phyloP scores from a whole-genome alignment of 2,888 invertebrate species.

The Hirtodrosophila cameraria region DNA sequence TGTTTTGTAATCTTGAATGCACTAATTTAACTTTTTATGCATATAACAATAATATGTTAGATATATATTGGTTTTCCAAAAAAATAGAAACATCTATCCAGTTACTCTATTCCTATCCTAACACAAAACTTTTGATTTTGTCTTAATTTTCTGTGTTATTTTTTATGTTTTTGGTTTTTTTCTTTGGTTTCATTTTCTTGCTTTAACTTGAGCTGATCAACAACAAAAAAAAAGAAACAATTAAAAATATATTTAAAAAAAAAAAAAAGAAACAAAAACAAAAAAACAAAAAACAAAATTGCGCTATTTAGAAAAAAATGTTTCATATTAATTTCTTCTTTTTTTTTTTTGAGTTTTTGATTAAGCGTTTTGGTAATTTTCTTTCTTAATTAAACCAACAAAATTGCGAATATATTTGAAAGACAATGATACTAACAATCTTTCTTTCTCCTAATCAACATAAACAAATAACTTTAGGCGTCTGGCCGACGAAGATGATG shows the following conservation, averaged over 20 bases:
- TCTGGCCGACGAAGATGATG: slow-evolving; percentile 96
- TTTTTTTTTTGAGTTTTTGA: slow-evolving; percentile 13
- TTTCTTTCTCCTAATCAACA: slow-evolving; percentile 17
- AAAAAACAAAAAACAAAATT: slow-evolving; percentile 22
- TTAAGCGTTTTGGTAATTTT: slow-evolving; percentile 38
- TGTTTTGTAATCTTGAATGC: slow-evolving; percentile 4
- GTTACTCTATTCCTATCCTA: slow-evolving; percentile 16
- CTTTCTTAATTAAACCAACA: slow-evolving; percentile 46
- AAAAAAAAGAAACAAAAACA: slow-evolving; percentile 2
- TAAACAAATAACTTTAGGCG: slow-evolving; percentile 85
- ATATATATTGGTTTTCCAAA: slow-evolving; percentile 17
- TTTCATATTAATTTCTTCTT: slow-evolving; percentile 13
- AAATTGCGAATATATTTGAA: not conserved
- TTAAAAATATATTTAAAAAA: slow-evolving; percentile 2
- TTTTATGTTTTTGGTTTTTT: slow-evolving; percentile 11
- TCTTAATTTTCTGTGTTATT: slow-evolving; percentile 4
- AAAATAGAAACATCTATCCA: slow-evolving; percentile 3
- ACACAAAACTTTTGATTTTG: slow-evolving; percentile 19
- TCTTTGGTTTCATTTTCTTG: slow-evolving; percentile 3
- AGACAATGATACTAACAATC: slow-evolving; percentile 48
- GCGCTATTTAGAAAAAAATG: slow-evolving; percentile 16
- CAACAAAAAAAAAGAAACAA: not conserved
- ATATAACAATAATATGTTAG: slow-evolving; percentile 14
- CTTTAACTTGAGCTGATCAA: slow-evolving; percentile 18
- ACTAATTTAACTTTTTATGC: slow-evolving; percentile 7